Conservation (phyloP, 2,797 vertebrate genomes). For the Eremophila alpestris region DNA sequence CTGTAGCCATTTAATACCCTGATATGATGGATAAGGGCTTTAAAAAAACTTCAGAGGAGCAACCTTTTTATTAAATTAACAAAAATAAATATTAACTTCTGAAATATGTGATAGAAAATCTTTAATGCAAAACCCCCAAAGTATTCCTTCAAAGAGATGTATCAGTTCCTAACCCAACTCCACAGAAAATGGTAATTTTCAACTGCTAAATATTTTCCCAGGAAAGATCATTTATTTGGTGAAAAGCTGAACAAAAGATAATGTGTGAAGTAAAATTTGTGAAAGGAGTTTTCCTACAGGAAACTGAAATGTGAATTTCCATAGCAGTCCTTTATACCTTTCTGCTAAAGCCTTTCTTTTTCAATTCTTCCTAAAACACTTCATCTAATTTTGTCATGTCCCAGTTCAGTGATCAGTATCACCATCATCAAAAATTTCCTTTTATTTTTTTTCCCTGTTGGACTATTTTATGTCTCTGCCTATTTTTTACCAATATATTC, state of each 20-base stretch:
- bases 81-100: slow-evolving; percentile 76
- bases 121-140: slow-evolving; percentile 51
- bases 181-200: slow-evolving; percentile 40
- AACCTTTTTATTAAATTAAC: slow-evolving; percentile 72
- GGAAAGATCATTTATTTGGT: slow-evolving; percentile 15
- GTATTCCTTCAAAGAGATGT: slow-evolving; percentile 57
- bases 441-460: neutral
- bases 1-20: slow-evolving; percentile 6
- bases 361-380: neutral
- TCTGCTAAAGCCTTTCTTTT: neutral
- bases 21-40: slow-evolving; percentile 53
- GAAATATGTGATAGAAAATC: slow-evolving; percentile 74
- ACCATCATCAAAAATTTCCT: neutral
- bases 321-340: neutral
- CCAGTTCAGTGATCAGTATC: neutral
- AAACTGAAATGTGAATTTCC: neutral
- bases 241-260: neutral
- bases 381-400: neutral
- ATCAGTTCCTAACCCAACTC: slow-evolving; percentile 47
- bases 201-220: slow-evolving; percentile 51
- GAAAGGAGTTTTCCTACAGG: neutral
- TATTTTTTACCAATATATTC: neutral
- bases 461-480: neutral
- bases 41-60: slow-evolving; percentile 38
- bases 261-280: neutral